Conservation (phyloP, 64 coral and sea anemone genomes). For the Dendrophyllia cribrosa region DNA sequence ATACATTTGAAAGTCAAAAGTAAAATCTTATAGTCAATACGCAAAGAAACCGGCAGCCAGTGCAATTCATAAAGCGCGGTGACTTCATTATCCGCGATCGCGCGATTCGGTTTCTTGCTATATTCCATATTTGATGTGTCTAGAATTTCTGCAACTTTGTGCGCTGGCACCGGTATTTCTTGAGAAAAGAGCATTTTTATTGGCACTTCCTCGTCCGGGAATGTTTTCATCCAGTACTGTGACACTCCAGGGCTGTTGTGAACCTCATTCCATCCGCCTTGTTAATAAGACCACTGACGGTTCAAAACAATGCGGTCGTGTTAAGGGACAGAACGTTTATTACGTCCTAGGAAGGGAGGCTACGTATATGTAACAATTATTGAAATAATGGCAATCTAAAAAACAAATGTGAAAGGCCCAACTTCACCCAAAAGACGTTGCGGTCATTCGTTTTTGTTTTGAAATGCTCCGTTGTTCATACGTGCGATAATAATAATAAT, state of each 20-base stretch:
- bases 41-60: background rate
- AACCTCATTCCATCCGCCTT: slow-evolving; percentile 9
- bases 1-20: slow-evolving; percentile 4
- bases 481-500: no score
- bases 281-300: no score
- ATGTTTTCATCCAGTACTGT: slow-evolving; percentile 16
- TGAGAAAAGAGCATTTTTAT: slow-evolving; percentile 13
- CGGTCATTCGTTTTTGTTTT: no score
- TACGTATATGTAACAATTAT: no score
- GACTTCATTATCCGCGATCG: slow-evolving; percentile 17
- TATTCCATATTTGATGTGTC: background rate
- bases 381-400: no score
- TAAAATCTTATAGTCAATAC: background rate
- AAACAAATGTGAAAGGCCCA: no score
- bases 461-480: no score
- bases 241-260: slow-evolving; percentile 4
- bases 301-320: no score
- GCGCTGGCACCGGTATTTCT: slow-evolving; percentile 21
- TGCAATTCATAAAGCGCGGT: background rate
- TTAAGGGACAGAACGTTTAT: no score
- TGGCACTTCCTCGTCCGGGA: background rate
- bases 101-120: background rate
- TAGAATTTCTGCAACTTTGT: background rate
- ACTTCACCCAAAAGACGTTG: no score
- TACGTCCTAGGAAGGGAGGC: no score